Evolutionary conservation across 2,113 vertebrate species (phyloP).

Genomic region (Lepisosteus oculatus): DNA sequence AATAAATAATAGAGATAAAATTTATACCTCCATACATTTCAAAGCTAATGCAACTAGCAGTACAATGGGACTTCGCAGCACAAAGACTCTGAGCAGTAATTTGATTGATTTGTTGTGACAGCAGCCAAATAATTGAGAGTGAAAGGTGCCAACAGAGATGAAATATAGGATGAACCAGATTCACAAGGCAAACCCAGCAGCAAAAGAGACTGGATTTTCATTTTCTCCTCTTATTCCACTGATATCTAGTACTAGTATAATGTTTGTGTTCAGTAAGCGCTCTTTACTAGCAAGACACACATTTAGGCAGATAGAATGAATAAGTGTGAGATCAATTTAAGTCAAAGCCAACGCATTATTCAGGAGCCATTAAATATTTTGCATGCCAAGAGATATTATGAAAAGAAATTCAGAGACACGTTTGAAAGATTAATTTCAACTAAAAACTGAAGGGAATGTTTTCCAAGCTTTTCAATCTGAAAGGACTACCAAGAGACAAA

Average conservation of each 20-base stretch:
- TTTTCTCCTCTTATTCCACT: slow-evolving; percentile 76
- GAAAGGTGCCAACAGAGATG: slow-evolving; percentile 94
- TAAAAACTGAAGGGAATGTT: too few species aligned
- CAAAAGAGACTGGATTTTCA: slow-evolving; percentile 81
- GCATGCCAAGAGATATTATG: too few species aligned
- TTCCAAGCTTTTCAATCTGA: too few species aligned
- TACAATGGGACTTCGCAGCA: slow-evolving; percentile 80
- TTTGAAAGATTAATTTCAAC: too few species aligned
- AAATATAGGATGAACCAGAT: slow-evolving; percentile 78
- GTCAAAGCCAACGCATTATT: slow-evolving; percentile 25
- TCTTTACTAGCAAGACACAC: slow-evolving; percentile 41
- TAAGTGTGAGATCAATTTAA: slow-evolving; percentile 54
- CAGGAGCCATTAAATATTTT: background rate
- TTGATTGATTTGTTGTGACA: slow-evolving; percentile 99
- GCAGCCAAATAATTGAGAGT: slow-evolving; percentile 98
- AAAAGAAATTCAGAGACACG: too few species aligned
- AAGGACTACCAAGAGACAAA: too few species aligned
- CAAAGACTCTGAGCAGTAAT: slow-evolving; percentile 89
- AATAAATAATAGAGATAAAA: slow-evolving; percentile 95
- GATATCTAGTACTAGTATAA: slow-evolving; percentile 86
- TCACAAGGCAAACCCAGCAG: slow-evolving; percentile 79
- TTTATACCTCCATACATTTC: slow-evolving; percentile 86
- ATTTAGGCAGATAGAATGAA: slow-evolving; percentile 58
- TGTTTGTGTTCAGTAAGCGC: slow-evolving; percentile 72
- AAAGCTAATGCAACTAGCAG: slow-evolving; percentile 86